These are phyloP conservation scores for Donacobius atricapilla DNA, from an alignment of 2,113 vertebrate genomes.

Conservation along the genomic window DNA sequence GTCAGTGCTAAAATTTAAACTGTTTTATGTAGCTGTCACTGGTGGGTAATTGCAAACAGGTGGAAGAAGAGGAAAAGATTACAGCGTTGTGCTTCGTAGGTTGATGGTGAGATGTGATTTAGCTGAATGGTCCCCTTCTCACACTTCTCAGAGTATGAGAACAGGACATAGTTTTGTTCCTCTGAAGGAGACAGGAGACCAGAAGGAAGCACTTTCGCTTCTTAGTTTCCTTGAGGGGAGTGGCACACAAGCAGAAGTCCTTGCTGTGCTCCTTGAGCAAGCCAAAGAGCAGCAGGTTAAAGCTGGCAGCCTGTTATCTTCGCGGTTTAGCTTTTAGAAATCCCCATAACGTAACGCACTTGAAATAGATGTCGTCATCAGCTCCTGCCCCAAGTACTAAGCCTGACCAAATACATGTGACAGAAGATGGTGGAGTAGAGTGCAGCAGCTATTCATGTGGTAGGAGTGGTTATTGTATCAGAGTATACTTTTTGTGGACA, in stretches of 20 bases:
- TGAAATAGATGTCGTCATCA: slow-evolving; percentile 84
- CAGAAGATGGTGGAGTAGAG: slow-evolving; percentile 76
- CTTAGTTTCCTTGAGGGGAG: not conserved
- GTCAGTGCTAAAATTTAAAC: slow-evolving; percentile 46
- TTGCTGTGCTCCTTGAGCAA: slow-evolving; percentile 32
- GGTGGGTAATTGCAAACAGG: slow-evolving; percentile 54
- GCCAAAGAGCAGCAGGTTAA: slow-evolving; percentile 53
- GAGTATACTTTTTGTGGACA: slow-evolving; percentile 68
- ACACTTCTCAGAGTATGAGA: slow-evolving; percentile 5
- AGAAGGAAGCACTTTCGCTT: not conserved
- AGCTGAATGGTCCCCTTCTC: slow-evolving; percentile 13
- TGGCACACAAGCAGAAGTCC: not conserved
- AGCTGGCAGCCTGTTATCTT: slow-evolving; percentile 68
- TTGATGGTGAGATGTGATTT: slow-evolving; percentile 30
- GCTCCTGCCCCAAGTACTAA: slow-evolving; percentile 65
- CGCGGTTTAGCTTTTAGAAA: slow-evolving; percentile 70
- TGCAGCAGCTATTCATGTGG: slow-evolving; percentile 72
- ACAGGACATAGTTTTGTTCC: not conserved
- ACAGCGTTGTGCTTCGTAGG: not conserved
- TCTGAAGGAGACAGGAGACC: not conserved
- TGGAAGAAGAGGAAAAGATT: slow-evolving; percentile 58
- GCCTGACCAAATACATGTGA: slow-evolving; percentile 73
- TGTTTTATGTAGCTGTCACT: slow-evolving; percentile 50
- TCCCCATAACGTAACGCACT: slow-evolving; percentile 78
- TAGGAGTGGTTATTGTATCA: slow-evolving; percentile 74